These are phyloP conservation scores for Paratilapia polleni DNA, from an alignment of 2,113 vertebrate species.

Conservation along the genomic window DNA sequence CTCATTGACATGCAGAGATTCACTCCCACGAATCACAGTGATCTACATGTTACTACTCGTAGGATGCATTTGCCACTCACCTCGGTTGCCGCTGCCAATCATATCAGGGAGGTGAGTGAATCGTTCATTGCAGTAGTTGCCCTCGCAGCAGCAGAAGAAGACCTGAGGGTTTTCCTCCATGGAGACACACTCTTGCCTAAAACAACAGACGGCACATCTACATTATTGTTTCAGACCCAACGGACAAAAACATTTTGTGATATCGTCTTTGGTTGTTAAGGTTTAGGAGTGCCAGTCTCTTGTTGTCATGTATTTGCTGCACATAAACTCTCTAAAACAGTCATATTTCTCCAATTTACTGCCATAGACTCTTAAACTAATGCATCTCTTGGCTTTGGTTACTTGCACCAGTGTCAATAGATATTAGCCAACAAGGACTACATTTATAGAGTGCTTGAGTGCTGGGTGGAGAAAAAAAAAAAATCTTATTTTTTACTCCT, in stretches of 20 bases:
- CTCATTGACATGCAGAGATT: neutral
- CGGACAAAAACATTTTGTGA: neutral
- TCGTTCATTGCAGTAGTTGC: constrained; percentile 97
- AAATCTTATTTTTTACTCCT: neutral
- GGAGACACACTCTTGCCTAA: constrained; percentile 95
- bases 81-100: constrained; percentile 76
- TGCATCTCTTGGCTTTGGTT: neutral
- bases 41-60: constrained; percentile 12
- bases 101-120: constrained; percentile 95
- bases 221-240: neutral
- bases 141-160: constrained; percentile 99
- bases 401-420: neutral
- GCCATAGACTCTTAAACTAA: neutral
- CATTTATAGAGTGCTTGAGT: neutral
- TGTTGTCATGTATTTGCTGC: neutral
- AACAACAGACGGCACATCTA: constrained; percentile 11
- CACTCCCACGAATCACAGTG: neutral
- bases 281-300: neutral
- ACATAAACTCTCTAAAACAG: neutral
- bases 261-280: neutral
- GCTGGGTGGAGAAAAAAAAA: accelerated
- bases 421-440: neutral
- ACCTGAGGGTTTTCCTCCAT: constrained; percentile 98
- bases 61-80: constrained; percentile 49
- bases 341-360: neutral